A percentile compares a stretch with the other conserved stretches of the same genome.
These are phyloP conservation scores for Automeris io DNA, from an alignment of 2,888 invertebrate genomes.

Conservation along the genomic window DNA sequence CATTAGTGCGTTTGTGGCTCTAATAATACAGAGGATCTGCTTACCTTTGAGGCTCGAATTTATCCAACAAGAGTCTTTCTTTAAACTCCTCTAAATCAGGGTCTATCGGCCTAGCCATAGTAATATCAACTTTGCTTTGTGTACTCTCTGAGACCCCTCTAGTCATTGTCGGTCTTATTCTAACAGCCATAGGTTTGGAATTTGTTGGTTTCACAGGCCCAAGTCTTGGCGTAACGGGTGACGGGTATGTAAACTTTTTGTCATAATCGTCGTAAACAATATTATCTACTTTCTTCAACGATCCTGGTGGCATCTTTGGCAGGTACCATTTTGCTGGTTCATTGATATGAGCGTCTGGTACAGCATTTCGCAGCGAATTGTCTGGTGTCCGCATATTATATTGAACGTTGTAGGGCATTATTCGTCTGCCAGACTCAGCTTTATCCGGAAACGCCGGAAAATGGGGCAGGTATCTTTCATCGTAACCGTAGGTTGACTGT, in stretches of 20 bases:
- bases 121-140: background rate
- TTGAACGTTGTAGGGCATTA: constrained; percentile 11
- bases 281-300: background rate
- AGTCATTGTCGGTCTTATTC: constrained; percentile 7
- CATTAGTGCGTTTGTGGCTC: too few relatives aligned
- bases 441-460: constrained; percentile 10
- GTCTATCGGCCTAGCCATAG: constrained; percentile 1
- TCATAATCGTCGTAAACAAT: constrained; percentile 5
- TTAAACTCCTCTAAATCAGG: constrained; percentile 20
- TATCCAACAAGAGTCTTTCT: constrained; percentile 23
- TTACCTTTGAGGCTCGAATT: constrained; percentile 23
- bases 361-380: constrained; percentile 11
- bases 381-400: background rate
- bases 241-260: constrained; percentile 15
- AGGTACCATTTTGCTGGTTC: constrained; percentile 10
- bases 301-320: constrained; percentile 8
- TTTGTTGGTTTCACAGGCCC: constrained; percentile 23
- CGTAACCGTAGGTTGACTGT: constrained; percentile 6
- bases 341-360: constrained; percentile 11
- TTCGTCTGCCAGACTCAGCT: constrained; percentile 13
- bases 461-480: constrained; percentile 14
- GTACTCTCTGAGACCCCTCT: constrained; percentile 2
- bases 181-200: background rate
- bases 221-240: constrained; percentile 18
- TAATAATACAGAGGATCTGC: constrained; percentile 4